phyloP scores from a whole-genome alignment of 2,888 invertebrate genomes.

The Diplazon laetatorius region DNA sequence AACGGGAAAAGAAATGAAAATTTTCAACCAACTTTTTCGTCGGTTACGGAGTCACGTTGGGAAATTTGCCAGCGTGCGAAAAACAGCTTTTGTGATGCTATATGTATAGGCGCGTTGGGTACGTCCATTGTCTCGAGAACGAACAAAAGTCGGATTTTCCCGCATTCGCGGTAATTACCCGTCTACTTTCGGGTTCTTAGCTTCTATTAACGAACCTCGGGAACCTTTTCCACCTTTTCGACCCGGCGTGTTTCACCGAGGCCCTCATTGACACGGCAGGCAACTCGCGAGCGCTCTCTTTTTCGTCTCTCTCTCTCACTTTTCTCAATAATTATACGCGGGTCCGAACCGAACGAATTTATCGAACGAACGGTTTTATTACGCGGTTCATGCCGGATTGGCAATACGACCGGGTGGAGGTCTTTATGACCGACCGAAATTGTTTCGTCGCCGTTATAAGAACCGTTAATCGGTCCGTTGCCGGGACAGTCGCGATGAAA shows the following conservation, averaged over 20 bases:
- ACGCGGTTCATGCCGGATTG: conserved; percentile 23
- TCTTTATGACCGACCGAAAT: conserved; percentile 64
- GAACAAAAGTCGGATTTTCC: conserved; percentile 55
- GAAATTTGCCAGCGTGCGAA: neutral
- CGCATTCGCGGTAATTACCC: conserved; percentile 47
- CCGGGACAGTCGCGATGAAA: neutral
- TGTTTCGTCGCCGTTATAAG: conserved; percentile 73
- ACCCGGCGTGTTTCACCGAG: too few relatives aligned
- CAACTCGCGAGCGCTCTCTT: too few relatives aligned
- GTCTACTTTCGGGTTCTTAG: conserved; percentile 43
- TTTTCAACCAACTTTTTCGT: conserved; percentile 14
- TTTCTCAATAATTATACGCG: conserved; percentile 18
- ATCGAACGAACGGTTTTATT: conserved; percentile 51
- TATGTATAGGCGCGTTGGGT: too few relatives aligned
- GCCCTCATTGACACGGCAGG: too few relatives aligned
- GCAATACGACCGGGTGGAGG: neutral
- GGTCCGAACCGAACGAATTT: conserved; percentile 39
- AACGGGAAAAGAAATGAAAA: neutral
- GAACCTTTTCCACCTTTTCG: neutral
- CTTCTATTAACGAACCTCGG: conserved; percentile 45
- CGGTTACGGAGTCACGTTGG: neutral
- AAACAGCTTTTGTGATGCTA: conserved; percentile 33
- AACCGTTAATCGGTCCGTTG: conserved; percentile 74
- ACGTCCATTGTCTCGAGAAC: conserved; percentile 44
- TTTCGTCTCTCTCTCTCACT: neutral